Evolutionary conservation across 2,888 invertebrate species (phyloP), one percentile per base, ranked within the genome.

Genomic region (Cyaniris semiargus): DNA sequence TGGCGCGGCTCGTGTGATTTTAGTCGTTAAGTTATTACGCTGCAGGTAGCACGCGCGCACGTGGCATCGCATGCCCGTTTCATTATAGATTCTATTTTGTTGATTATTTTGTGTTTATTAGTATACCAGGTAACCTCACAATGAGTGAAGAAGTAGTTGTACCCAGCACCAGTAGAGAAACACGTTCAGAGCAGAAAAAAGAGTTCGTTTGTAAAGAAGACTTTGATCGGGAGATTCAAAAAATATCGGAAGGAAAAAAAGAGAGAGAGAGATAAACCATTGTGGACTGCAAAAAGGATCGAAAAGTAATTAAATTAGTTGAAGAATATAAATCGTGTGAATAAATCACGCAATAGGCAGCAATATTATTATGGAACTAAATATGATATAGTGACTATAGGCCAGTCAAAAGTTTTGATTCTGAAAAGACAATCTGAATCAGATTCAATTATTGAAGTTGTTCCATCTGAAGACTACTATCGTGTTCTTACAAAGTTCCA

Each of bases 311-410:
- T 31, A 34, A 31, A 71, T 13, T 38, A 13, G 18, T 31, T 31
- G 71, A 71, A 71, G 71, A 71, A 27, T 71, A 27, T 31, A 71
- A 71, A 31, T 71, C 8, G 34, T 34, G 5, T 31, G 38, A 71
- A 31, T 13, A 13, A 34, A n/a, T 8, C 18, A 38, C 31, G 15
- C 13, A 71, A 21, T 27, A 71, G 15, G 18, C 21, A 31, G 1
- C 71, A 71, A 71, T 71, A 71, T 31, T 31, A 71, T 4, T n/a
- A 71, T 31, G 71, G 31, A 34, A 71, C 18, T 71, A 71, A 71
- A 71, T 71, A 71, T 71, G 71, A 71, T 71, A 18, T n/a, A 31
- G 38, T 71, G 71, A 38, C 3, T 18, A 27, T 31, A n/a, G 71
- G 71, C 34, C 21, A 31, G n/a, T n/a, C 13, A 71, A 71, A 71